A percentile compares a stretch with the other conserved stretches of the same genome.
These are phyloP conservation scores for Sthenelais limicola DNA, from an alignment of 2,888 invertebrate genomes.

Conservation along the genomic window DNA sequence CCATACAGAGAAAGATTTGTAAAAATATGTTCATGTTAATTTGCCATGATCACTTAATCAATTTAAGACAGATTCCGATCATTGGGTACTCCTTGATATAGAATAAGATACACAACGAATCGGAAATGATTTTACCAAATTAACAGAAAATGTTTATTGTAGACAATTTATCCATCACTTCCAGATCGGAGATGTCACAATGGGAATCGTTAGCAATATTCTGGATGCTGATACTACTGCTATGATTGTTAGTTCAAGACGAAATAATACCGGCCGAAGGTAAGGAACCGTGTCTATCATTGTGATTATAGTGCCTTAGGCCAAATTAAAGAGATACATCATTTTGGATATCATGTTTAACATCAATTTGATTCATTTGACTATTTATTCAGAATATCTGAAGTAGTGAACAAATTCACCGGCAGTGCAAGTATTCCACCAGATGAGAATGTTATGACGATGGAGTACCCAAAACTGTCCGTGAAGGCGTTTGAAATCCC, in stretches of 20 bases:
- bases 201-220: slow-evolving; percentile 66
- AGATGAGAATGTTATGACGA: slow-evolving; percentile 10
- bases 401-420: slow-evolving; percentile 54
- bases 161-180: too few species aligned
- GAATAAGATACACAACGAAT: too few species aligned
- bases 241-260: slow-evolving; percentile 57
- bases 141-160: too few species aligned
- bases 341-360: not conserved
- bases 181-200: slow-evolving; percentile 64
- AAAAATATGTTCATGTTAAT: too few species aligned
- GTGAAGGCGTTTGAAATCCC: slow-evolving; percentile 6
- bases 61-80: too few species aligned
- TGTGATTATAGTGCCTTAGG: not conserved
- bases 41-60: too few species aligned
- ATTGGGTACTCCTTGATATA: too few species aligned
- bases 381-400: slow-evolving; percentile 29
- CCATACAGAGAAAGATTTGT: too few species aligned
- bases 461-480: slow-evolving; percentile 9
- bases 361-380: too few species aligned
- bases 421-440: slow-evolving; percentile 47
- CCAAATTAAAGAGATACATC: not conserved
- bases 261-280: slow-evolving; percentile 61
- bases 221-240: slow-evolving; percentile 63
- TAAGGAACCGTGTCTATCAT: slow-evolving; percentile 44
- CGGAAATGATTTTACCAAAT: too few species aligned